Conservation (phyloP, 2,113 vertebrate genomes). For the Rhizomys pruinosus region DNA sequence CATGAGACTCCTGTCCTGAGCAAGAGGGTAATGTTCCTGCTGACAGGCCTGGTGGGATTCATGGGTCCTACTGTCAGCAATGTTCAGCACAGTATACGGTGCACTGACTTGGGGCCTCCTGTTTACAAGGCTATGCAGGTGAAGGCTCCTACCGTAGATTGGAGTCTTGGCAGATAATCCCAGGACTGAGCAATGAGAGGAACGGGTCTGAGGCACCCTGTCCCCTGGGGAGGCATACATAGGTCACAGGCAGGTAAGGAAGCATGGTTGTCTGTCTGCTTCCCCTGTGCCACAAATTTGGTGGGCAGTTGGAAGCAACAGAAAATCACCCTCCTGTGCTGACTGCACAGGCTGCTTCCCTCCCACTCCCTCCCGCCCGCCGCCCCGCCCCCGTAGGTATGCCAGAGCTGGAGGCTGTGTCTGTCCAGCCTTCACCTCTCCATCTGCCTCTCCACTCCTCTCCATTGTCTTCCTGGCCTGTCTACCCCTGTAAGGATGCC, state of each 20-base stretch:
- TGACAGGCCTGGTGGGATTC: neutral
- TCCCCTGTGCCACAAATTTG: neutral
- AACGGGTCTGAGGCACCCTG: neutral
- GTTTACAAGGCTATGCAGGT: neutral
- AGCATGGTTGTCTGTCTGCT: too few relatives aligned
- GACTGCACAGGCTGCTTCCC: neutral
- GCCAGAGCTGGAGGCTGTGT: neutral
- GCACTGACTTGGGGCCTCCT: too few relatives aligned
- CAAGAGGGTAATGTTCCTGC: neutral
- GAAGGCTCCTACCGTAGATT: neutral
- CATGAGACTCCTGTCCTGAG: neutral
- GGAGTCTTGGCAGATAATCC: neutral
- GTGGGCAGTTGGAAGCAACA: neutral
- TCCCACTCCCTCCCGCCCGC: too few relatives aligned
- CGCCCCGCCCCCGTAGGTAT: too few relatives aligned
- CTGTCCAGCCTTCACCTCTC: too few relatives aligned
- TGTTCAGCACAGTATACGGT: rapidly evolving
- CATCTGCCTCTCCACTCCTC: rapidly evolving
- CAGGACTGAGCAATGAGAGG: neutral
- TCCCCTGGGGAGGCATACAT: neutral
- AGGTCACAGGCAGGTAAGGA: neutral
- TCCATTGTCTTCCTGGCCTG: rapidly evolving
- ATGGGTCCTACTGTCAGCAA: neutral
- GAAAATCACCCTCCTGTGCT: rapidly evolving
- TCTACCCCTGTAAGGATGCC: neutral